Evolutionary conservation across 2,888 invertebrate genomes (phyloP).

Genomic region (Lordiphosa andalusiaca): DNA sequence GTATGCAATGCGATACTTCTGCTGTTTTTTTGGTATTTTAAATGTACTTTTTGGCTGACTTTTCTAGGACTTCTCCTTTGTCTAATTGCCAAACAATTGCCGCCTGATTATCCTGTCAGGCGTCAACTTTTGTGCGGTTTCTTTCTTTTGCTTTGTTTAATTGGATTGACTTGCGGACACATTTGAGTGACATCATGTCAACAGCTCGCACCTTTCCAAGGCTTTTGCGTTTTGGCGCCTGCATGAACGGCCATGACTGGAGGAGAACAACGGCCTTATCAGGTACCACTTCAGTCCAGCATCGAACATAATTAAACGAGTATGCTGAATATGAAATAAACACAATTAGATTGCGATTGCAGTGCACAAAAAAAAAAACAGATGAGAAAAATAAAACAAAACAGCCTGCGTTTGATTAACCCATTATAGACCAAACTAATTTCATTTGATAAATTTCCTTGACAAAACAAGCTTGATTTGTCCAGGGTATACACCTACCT

Average conservation of each 20-base stretch:
- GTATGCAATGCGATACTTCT: conserved; percentile 69
- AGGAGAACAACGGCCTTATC: conserved; percentile 42
- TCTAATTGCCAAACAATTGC: conserved; percentile 70
- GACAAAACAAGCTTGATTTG: too few species aligned
- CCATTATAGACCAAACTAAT: conserved; percentile 20
- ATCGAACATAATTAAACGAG: conserved; percentile 14
- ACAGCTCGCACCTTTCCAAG: conserved; percentile 49
- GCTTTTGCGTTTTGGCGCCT: conserved; percentile 42
- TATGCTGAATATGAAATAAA: conserved; percentile 13
- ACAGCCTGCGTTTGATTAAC: conserved; percentile 26
- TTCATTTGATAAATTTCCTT: too few species aligned
- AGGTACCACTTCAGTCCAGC: conserved; percentile 5
- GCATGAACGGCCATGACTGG: conserved; percentile 63
- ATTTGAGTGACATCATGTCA: conserved; percentile 67
- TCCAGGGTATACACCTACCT: too few species aligned
- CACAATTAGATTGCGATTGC: conserved; percentile 3
- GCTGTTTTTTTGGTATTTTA: conserved; percentile 35
- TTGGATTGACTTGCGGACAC: conserved; percentile 61
- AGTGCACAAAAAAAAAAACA: background rate
- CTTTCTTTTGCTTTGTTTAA: conserved; percentile 58
- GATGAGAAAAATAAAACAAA: too few species aligned
- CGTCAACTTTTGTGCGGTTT: conserved; percentile 68
- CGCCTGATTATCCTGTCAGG: conserved; percentile 73
- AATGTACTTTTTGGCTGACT: conserved; percentile 50
- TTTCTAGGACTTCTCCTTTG: conserved; percentile 62